Percentiles rank a stretch among this genome's conserved stretches.
phyloP scores from a whole-genome alignment of 2,113 vertebrate genomes.

The Rattus rattus region DNA sequence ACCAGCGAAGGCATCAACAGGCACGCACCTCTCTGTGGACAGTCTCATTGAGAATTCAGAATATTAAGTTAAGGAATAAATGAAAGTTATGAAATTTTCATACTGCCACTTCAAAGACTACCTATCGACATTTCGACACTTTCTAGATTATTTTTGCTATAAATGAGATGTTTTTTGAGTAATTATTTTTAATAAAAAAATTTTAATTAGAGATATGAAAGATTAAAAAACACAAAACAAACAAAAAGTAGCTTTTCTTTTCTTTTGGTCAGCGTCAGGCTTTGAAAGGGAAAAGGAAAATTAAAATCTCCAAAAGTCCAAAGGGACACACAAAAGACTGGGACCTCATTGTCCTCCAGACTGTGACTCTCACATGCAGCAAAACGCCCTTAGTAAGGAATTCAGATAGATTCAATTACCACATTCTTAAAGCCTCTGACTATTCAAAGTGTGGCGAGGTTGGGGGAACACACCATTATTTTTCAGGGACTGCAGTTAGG shows the following conservation, averaged over 20 bases:
- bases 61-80: constrained; percentile 36
- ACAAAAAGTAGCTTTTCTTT: not conserved
- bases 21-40: not conserved
- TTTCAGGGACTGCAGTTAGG: constrained; percentile 3
- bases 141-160: not conserved
- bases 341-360: constrained; percentile 8
- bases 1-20: constrained; percentile 19
- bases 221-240: not conserved
- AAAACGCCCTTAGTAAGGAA: constrained; percentile 48
- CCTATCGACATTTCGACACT: not conserved
- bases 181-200: not conserved
- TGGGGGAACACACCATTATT: constrained; percentile 1
- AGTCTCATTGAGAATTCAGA: constrained; percentile 34
- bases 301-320: constrained; percentile 47
- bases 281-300: not conserved
- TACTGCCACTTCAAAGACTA: constrained; percentile 42
- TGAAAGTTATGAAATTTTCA: constrained; percentile 50
- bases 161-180: not conserved
- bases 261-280: not conserved
- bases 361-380: not conserved
- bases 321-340: constrained; percentile 44
- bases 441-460: not conserved
- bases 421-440: constrained; percentile 35
- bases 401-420: constrained; percentile 31
- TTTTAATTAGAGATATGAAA: not conserved